phyloP scores from a whole-genome alignment of 2,888 invertebrate species.

The Lepeophtheirus nordmannii region DNA sequence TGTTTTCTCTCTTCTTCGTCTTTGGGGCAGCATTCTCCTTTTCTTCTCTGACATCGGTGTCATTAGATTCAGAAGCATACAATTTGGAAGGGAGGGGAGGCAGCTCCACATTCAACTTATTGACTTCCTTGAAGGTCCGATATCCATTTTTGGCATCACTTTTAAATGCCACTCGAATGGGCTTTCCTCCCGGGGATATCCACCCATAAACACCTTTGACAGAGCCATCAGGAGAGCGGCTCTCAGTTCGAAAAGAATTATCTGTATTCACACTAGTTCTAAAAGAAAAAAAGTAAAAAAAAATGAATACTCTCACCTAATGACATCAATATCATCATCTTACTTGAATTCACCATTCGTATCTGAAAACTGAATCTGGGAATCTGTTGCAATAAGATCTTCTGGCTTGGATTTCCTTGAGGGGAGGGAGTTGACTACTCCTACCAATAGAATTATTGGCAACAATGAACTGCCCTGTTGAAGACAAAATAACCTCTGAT shows the following conservation, averaged over 20 bases:
- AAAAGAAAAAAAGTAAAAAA: background rate
- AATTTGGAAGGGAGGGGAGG: background rate
- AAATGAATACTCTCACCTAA: background rate
- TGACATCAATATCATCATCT: background rate
- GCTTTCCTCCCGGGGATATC: background rate
- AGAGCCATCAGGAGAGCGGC: background rate
- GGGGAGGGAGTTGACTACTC: background rate
- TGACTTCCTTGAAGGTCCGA: background rate
- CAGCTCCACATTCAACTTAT: background rate
- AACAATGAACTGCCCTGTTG: background rate
- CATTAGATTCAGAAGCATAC: background rate
- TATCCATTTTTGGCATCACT: slow-evolving; percentile 15
- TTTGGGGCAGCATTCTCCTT: too few relatives aligned
- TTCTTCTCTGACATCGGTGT: too few relatives aligned
- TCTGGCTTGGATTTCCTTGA: background rate
- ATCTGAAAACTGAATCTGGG: background rate
- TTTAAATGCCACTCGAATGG: background rate
- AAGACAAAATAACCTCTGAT: background rate
- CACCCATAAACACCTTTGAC: slow-evolving; percentile 16
- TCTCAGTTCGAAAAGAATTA: slow-evolving; percentile 13
- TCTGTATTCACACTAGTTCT: slow-evolving; percentile 10
- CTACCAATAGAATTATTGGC: background rate
- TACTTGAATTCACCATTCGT: slow-evolving; percentile 4
- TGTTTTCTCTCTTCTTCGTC: background rate
- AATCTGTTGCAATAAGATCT: background rate